Evolutionary conservation across 2,888 invertebrate genomes (phyloP).

Genomic region (Tetragonula carbonaria): DNA sequence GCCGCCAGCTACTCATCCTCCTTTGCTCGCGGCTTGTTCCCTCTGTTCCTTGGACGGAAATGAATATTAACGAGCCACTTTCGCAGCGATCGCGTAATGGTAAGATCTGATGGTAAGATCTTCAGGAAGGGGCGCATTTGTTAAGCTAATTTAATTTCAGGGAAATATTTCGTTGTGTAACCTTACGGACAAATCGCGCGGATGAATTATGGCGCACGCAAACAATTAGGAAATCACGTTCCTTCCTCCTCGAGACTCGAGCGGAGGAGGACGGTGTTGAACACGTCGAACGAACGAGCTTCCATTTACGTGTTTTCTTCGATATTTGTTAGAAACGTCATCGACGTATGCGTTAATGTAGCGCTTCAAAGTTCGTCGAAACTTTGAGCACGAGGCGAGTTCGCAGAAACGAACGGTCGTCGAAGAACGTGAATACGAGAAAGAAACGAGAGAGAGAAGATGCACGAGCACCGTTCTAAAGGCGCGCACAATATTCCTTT

Average conservation of each 20-base stretch:
- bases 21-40: constrained; percentile 38
- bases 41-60: constrained; percentile 51
- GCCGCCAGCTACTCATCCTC: constrained; percentile 14
- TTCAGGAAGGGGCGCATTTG: constrained; percentile 45
- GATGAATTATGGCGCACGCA: constrained; percentile 19
- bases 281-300: neutral
- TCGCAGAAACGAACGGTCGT: neutral
- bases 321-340: neutral
- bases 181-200: constrained; percentile 9
- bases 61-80: constrained; percentile 58
- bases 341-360: neutral
- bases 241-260: no score
- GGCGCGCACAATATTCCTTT: constrained; percentile 21
- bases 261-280: neutral
- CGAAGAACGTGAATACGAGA: no score
- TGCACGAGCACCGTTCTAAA: neutral
- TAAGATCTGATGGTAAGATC: constrained; percentile 38
- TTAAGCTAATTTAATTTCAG: constrained; percentile 54
- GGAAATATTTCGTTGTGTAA: constrained; percentile 21
- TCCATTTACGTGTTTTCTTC: neutral
- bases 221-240: constrained; percentile 12
- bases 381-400: no score
- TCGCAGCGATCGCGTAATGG: constrained; percentile 52
- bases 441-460: neutral
- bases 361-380: neutral